Evolutionary conservation across 1,140 invertebrate species (phyloP).

Genomic region (Steinernema khuongi): DNA sequence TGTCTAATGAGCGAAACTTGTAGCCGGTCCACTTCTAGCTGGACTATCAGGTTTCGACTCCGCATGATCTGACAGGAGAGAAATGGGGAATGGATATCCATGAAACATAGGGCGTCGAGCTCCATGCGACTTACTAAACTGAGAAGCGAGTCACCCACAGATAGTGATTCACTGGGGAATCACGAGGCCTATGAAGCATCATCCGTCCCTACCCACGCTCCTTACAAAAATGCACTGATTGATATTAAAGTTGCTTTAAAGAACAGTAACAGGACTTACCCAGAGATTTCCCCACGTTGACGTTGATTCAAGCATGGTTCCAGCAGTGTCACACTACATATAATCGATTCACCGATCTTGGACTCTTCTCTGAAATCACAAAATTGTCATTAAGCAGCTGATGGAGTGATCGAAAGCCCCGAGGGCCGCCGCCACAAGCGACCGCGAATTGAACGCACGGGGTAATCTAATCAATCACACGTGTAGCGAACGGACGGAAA

Average conservation of each 20-base stretch:
- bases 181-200: not conserved
- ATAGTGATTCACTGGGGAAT: not conserved
- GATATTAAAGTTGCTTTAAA: no score
- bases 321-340: not conserved
- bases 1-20: not conserved
- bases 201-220: not conserved
- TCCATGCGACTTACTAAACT: no score
- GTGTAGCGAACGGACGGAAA: not conserved
- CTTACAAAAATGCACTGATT: not conserved
- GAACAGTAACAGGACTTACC: conserved; percentile 2
- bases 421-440: not conserved
- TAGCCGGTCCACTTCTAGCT: not conserved
- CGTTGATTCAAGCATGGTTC: not conserved
- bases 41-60: not conserved
- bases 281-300: conserved; percentile 5
- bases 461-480: not conserved
- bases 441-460: not conserved
- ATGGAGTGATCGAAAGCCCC: not conserved
- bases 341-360: not conserved
- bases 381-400: not conserved
- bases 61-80: no score
- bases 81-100: no score
- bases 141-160: no score
- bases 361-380: conserved; percentile 3
- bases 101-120: no score